Percentiles rank a stretch among this genome's conserved stretches.
phyloP scores from a whole-genome alignment of 2,797 vertebrate species.

The Sphaeramia orbicularis region DNA sequence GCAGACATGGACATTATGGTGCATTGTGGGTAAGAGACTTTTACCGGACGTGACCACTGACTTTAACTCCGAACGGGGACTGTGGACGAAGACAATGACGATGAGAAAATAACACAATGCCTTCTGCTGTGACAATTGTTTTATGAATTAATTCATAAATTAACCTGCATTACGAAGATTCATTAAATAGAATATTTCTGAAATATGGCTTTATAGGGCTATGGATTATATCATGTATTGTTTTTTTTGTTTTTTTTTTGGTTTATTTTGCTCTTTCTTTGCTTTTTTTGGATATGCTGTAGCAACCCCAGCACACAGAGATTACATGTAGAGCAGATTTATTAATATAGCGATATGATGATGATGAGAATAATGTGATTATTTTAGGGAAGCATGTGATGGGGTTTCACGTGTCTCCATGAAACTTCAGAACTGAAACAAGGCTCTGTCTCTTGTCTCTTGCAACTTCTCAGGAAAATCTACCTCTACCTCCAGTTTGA shows the following conservation, averaged over 20 bases:
- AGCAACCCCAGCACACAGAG: slow-evolving; percentile 71
- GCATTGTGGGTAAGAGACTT: slow-evolving; percentile 40
- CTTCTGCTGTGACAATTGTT: slow-evolving; percentile 86
- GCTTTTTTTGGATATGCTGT: slow-evolving; percentile 56
- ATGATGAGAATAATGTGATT: slow-evolving; percentile 69
- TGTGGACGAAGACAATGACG: slow-evolving; percentile 58
- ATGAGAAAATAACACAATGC: slow-evolving; percentile 78
- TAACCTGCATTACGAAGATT: slow-evolving; percentile 77
- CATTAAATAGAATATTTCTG: slow-evolving; percentile 74
- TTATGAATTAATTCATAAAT: slow-evolving; percentile 63
- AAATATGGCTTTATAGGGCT: slow-evolving; percentile 73
- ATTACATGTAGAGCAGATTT: slow-evolving; percentile 73
- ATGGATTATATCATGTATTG: slow-evolving; percentile 71
- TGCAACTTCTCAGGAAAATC: slow-evolving; percentile 88
- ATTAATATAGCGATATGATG: slow-evolving; percentile 51
- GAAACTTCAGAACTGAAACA: slow-evolving; percentile 71
- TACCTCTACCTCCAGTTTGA: slow-evolving; percentile 88
- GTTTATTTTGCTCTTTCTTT: slow-evolving; percentile 53
- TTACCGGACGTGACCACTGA: slow-evolving; percentile 64
- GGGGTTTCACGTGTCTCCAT: slow-evolving; percentile 65
- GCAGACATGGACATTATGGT: slow-evolving; percentile 40
- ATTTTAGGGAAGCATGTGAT: slow-evolving; percentile 64
- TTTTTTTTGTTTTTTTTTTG: slow-evolving; percentile 48
- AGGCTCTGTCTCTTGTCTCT: slow-evolving; percentile 74
- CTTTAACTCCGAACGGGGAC: slow-evolving; percentile 50